phyloP scores from a whole-genome alignment of 2,888 invertebrate genomes.

The Lamellibrachia columna region DNA sequence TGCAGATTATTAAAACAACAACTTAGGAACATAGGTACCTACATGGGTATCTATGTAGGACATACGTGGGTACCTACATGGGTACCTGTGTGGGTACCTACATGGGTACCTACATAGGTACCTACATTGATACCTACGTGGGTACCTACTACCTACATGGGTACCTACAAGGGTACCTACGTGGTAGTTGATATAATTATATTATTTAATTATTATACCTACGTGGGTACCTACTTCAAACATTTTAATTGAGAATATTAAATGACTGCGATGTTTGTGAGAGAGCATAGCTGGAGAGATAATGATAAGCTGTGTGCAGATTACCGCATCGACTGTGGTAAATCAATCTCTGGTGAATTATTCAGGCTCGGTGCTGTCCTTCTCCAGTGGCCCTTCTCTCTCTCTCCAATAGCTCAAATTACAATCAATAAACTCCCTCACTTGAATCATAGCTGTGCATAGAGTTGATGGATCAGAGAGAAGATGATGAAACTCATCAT shows the following conservation, averaged over 20 bases:
- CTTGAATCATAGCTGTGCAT: neutral
- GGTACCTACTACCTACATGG: too few relatives aligned
- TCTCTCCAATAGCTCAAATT: neutral
- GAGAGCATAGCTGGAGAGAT: neutral
- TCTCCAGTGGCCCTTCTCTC: neutral
- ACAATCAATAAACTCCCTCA: neutral
- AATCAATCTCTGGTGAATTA: slow-evolving; percentile 10
- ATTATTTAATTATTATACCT: too few relatives aligned
- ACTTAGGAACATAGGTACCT: too few relatives aligned
- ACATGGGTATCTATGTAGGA: too few relatives aligned
- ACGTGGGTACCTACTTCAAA: neutral
- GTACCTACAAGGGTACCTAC: too few relatives aligned
- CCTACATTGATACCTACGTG: too few relatives aligned
- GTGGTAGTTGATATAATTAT: too few relatives aligned
- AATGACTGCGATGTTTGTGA: neutral
- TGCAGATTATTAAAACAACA: too few relatives aligned
- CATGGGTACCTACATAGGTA: too few relatives aligned
- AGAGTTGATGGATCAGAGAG: neutral
- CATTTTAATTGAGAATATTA: neutral
- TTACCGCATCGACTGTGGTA: neutral
- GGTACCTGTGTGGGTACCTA: too few relatives aligned
- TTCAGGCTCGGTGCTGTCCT: neutral
- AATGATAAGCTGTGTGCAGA: neutral
- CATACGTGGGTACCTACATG: too few relatives aligned
- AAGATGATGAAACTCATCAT: neutral